Conservation (phyloP, 2,797 vertebrate species). For the Danio aesculapii region DNA sequence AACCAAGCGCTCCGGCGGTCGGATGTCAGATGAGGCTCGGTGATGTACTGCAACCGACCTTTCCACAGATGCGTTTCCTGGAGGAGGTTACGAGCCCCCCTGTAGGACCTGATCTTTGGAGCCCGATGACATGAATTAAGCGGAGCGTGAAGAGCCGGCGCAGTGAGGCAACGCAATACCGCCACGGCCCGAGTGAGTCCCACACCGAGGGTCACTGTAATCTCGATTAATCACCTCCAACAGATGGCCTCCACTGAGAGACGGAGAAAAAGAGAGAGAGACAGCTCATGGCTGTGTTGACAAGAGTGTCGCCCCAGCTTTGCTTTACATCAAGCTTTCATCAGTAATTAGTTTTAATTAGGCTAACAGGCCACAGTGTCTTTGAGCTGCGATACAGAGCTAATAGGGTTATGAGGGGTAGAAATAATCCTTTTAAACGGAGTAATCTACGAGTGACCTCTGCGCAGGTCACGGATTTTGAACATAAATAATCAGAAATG, state of each 20-base stretch:
- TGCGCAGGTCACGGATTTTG: constrained; percentile 70
- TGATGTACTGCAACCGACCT: constrained; percentile 48
- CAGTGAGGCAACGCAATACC: background rate
- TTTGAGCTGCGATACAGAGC: constrained; percentile 69
- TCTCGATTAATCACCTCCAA: constrained; percentile 40
- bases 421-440: constrained; percentile 71
- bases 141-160: constrained; percentile 22
- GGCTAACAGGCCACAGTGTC: constrained; percentile 71
- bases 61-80: constrained; percentile 20
- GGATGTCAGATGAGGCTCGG: constrained; percentile 77
- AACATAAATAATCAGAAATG: constrained; percentile 75
- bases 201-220: constrained; percentile 43
- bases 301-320: constrained; percentile 48
- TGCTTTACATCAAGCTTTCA: constrained; percentile 69
- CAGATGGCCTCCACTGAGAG: constrained; percentile 66
- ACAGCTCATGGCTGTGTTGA: constrained; percentile 56
- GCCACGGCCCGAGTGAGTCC: constrained; percentile 7
- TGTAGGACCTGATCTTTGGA: constrained; percentile 31
- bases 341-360: constrained; percentile 80
- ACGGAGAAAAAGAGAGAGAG: constrained; percentile 19
- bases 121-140: constrained; percentile 33
- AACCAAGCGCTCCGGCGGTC: constrained; percentile 60
- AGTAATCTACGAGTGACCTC: constrained; percentile 68
- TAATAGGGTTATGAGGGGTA: constrained; percentile 70
- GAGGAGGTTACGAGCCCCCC: constrained; percentile 26